Conservation (phyloP, 2,113 vertebrate genomes). For the Stegostoma tigrinum region DNA sequence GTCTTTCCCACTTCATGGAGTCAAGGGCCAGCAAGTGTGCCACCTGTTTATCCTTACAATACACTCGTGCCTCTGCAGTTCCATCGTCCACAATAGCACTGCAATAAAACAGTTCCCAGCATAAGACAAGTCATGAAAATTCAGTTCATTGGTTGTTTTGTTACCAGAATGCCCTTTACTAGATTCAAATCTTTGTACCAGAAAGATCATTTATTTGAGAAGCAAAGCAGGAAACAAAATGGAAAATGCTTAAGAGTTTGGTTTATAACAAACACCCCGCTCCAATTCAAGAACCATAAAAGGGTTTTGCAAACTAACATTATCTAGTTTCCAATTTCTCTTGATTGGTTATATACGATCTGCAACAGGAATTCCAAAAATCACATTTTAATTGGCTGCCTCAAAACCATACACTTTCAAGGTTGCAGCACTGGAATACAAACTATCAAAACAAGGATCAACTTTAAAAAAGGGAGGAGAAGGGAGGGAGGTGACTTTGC, state of each 20-base stretch:
- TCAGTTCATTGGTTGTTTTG: not conserved
- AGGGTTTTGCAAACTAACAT: not conserved
- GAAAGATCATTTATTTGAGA: not conserved
- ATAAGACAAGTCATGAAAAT: not conserved
- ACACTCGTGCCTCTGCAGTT: conserved; percentile 18
- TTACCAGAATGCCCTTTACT: not conserved
- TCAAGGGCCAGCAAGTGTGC: not conserved
- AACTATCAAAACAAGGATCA: not conserved
- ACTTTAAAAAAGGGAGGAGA: not conserved
- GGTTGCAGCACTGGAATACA: not conserved
- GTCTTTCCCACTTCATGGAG: not conserved
- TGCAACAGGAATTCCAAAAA: not conserved
- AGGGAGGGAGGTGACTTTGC: not conserved
- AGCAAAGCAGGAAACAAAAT: not conserved
- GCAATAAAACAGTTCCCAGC: conserved; percentile 4
- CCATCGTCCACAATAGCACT: conserved; percentile 21
- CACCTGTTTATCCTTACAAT: conserved; percentile 15
- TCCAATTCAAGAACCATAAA: not conserved
- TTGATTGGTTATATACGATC: not conserved
- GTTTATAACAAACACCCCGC: not conserved
- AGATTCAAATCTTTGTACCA: not conserved
- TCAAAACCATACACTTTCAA: not conserved
- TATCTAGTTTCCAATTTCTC: not conserved
- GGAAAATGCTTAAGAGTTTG: not conserved
- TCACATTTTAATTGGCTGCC: not conserved